phyloP scores from a whole-genome alignment of 1,140 invertebrate species.

The Drosophila miranda region DNA sequence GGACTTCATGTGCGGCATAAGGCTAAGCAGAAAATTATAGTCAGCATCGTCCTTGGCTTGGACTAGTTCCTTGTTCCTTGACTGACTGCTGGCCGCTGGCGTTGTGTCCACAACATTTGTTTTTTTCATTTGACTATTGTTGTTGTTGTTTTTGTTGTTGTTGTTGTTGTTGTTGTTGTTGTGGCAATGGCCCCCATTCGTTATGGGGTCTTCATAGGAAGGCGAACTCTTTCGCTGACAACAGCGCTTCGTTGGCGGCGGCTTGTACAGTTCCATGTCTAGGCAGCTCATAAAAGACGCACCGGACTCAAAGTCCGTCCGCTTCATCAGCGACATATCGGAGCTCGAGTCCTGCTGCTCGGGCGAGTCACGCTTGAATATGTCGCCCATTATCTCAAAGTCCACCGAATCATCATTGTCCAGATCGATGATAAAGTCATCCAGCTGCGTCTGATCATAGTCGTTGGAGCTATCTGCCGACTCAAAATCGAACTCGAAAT shows the following conservation, averaged over 20 bases:
- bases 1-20: slow-evolving; percentile 64
- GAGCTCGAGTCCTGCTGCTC: slow-evolving; percentile 44
- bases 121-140: too few relatives aligned
- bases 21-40: slow-evolving; percentile 59
- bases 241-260: slow-evolving; percentile 34
- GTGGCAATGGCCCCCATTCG: slow-evolving; percentile 14
- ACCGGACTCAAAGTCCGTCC: slow-evolving; percentile 2
- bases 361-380: slow-evolving; percentile 53
- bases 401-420: slow-evolving; percentile 67
- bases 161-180: neutral
- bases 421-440: slow-evolving; percentile 61
- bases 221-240: slow-evolving; percentile 35
- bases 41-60: slow-evolving; percentile 56
- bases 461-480: neutral
- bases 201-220: slow-evolving; percentile 22
- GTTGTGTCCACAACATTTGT: too few relatives aligned
- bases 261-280: slow-evolving; percentile 27
- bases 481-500: slow-evolving; percentile 4
- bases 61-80: neutral
- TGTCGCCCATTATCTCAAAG: slow-evolving; percentile 68
- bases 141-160: neutral
- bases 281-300: slow-evolving; percentile 10
- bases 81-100: neutral
- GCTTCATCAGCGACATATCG: slow-evolving; percentile 30
- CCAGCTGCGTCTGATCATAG: slow-evolving; percentile 14